A percentile compares a stretch with the other conserved stretches of the same genome.
These are phyloP conservation scores for Acropternis orthonyx DNA, from an alignment of 2,797 vertebrate genomes.

Conservation along the genomic window DNA sequence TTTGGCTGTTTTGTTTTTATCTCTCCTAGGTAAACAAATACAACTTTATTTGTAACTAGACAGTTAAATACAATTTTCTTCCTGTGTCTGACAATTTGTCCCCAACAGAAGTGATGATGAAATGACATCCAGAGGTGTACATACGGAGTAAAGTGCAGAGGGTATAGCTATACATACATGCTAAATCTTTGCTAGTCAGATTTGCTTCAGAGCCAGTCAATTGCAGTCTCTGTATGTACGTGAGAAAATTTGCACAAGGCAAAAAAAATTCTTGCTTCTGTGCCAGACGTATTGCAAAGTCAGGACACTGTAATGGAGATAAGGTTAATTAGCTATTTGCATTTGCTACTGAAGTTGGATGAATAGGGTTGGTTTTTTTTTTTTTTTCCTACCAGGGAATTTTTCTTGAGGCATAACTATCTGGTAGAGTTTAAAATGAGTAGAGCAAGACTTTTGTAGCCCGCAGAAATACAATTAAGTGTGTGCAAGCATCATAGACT, in stretches of 20 bases:
- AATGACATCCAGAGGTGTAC: not conserved
- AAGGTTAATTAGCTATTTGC: constrained; percentile 67
- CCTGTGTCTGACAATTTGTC: not conserved
- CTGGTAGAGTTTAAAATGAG: constrained; percentile 1
- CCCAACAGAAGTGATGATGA: not conserved
- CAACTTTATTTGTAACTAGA: not conserved
- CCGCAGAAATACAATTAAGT: constrained; percentile 41
- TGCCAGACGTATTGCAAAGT: constrained; percentile 37
- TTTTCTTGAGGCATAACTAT: constrained; percentile 44
- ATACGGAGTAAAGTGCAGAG: not conserved
- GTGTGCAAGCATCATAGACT: not conserved
- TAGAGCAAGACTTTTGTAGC: constrained; percentile 19
- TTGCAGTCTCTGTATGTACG: not conserved
- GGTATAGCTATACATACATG: fast-evolving
- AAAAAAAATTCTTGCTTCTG: constrained; percentile 1
- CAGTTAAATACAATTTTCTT: not conserved
- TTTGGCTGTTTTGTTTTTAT: not conserved
- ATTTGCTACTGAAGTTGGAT: constrained; percentile 44
- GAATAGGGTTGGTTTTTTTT: not conserved
- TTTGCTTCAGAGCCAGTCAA: not conserved
- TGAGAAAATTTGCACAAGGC: not conserved
- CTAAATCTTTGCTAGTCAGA: not conserved
- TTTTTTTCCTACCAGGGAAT: constrained; percentile 4
- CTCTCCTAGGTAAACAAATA: not conserved
- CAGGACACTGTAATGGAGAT: constrained; percentile 45